Evolutionary conservation across 2,888 invertebrate genomes (phyloP).

Genomic region (Odontothrips loti): DNA sequence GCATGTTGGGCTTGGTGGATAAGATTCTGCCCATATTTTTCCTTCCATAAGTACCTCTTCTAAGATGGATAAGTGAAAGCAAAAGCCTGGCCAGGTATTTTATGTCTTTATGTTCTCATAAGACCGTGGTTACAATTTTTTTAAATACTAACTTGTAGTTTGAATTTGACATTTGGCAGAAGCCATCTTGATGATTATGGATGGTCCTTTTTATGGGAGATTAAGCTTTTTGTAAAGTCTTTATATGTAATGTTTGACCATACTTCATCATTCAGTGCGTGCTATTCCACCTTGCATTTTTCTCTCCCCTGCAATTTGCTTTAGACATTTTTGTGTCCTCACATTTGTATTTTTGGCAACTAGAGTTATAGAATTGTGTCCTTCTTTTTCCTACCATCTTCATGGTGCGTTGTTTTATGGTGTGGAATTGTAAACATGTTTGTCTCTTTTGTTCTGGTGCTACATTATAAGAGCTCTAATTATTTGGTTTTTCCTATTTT

Average conservation of each 20-base stretch:
- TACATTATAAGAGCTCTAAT: constrained; percentile 18
- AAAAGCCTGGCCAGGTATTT: too few relatives aligned
- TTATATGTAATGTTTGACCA: constrained; percentile 35
- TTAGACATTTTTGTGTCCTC: constrained; percentile 32
- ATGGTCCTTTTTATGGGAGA: not conserved
- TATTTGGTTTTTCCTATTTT: constrained; percentile 31
- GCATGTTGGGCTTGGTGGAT: not conserved
- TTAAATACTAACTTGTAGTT: too few relatives aligned
- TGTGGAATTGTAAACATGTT: constrained; percentile 36
- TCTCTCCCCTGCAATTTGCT: too few relatives aligned
- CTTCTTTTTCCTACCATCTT: not conserved
- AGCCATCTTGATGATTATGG: too few relatives aligned
- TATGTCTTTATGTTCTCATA: too few relatives aligned
- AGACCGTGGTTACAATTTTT: too few relatives aligned
- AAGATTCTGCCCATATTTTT: not conserved
- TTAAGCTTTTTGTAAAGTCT: not conserved
- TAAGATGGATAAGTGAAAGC: too few relatives aligned
- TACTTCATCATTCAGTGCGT: constrained; percentile 38
- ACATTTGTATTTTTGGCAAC: constrained; percentile 33
- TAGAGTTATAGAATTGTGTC: not conserved
- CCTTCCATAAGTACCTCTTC: not conserved
- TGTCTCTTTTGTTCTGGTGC: constrained; percentile 37
- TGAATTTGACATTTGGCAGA: too few relatives aligned
- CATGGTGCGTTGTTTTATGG: constrained; percentile 37
- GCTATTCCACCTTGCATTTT: constrained; percentile 27